Base-by-base conservation (phyloP, 2,888 invertebrate species). In the Agrotis puta region DNA sequence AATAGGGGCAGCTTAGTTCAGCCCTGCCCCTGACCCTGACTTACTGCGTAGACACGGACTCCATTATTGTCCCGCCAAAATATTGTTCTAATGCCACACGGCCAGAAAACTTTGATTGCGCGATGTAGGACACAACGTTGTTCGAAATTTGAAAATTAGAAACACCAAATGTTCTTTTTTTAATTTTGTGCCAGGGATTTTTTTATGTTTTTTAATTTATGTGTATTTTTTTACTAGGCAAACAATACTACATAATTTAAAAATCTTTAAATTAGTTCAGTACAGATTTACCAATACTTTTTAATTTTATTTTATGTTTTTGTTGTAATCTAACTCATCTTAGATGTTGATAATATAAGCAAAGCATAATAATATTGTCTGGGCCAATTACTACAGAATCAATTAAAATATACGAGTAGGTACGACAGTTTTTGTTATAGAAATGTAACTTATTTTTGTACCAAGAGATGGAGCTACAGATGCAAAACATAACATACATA, bases 31-130 rank as follows among this genome's bases (percentile, higher is more conserved):
- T 9, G 0, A 71, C 57, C 50, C 75, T 79, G 75, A 33, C 16
- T 45, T 20, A 53, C 79, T 79, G 65, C 16, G 65, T 50, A 75
- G 79, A 75, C 13, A 79, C 58, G 75, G 75, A 75, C 75, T 70
- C 53, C 74, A 64, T 16, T 0, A 0, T 22, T 0, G 0, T 1
- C 0, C 0, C 0, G 5, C 1, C 13, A 18, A 79, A 59, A 53
- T 74, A 4, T 58, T 14, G 13, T 45, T 48, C 11, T n/a, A 18
- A 3, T 53, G 14, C 48, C 20, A 58, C 7, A 4, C 53, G 20
- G 5, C 20, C n/a, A 18, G 79, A 53, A 74, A 79, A 75, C 75
- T 75, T 75, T 64, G 16, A 64, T 79, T 58, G 75, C 79, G 75
- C 74, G 75, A 75, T 75, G 56, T 22, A 75, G 74, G 45, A 50